Percentiles rank a stretch among this genome's conserved stretches.
Evolutionary conservation across 2,113 vertebrate species (phyloP).

Genomic region (Mustela lutreola): DNA sequence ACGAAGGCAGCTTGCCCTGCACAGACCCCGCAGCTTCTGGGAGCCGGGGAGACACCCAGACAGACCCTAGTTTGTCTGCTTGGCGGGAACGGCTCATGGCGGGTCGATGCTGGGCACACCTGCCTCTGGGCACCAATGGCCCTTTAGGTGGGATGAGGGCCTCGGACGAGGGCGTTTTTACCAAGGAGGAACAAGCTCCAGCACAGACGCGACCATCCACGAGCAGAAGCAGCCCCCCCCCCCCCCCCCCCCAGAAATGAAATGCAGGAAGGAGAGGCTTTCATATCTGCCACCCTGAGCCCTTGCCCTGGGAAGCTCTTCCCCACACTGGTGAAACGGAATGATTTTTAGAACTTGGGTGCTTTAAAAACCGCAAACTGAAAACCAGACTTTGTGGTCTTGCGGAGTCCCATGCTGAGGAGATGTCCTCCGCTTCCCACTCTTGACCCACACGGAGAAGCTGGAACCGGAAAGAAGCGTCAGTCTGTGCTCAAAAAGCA

Average conservation of each 20-base stretch:
- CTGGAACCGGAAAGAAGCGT: background rate
- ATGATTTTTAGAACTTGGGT: background rate
- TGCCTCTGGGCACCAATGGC: accelerated
- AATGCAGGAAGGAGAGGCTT: accelerated
- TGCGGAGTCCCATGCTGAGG: background rate
- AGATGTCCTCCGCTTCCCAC: background rate
- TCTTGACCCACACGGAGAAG: background rate
- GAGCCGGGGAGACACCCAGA: background rate
- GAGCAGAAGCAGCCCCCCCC: background rate
- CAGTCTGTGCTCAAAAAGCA: background rate
- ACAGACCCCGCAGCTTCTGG: accelerated
- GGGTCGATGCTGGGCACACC: accelerated
- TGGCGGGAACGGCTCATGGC: accelerated
- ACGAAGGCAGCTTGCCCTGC: background rate
- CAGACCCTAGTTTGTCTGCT: background rate
- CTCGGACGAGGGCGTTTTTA: background rate
- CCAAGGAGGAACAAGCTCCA: background rate
- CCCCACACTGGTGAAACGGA: accelerated
- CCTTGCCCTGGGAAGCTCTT: background rate
- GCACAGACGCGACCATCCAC: no score
- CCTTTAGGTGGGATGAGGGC: no score
- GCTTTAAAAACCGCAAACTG: background rate
- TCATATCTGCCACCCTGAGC: accelerated
- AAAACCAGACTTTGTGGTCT: background rate
- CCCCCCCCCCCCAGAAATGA: accelerated